These are phyloP conservation scores for Petrocephalus microphthalmus DNA, from an alignment of 2,113 vertebrate genomes.

Conservation along the genomic window DNA sequence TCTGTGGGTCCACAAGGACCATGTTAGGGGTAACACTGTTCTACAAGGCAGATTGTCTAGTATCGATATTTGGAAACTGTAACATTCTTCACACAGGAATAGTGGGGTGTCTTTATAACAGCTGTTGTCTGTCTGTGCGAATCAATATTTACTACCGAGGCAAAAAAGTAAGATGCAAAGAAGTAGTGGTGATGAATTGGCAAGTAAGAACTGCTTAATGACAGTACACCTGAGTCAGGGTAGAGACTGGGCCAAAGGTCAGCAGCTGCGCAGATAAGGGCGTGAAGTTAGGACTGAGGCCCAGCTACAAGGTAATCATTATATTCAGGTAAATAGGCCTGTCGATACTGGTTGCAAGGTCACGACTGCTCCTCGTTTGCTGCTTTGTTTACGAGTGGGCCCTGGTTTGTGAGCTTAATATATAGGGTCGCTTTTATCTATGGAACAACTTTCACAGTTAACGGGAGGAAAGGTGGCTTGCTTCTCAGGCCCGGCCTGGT, in stretches of 20 bases:
- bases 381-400: neutral
- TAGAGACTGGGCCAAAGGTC: neutral
- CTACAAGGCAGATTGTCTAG: neutral
- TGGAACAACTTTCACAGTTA: neutral
- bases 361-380: neutral
- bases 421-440: neutral
- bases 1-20: no score
- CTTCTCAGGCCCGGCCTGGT: neutral
- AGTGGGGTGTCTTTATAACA: neutral
- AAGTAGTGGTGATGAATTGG: neutral
- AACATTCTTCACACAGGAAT: neutral
- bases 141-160: neutral
- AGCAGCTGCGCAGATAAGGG: neutral
- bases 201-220: neutral
- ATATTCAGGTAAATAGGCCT: neutral
- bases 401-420: neutral
- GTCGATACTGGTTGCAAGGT: neutral
- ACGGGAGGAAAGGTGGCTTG: neutral
- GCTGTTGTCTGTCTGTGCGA: neutral
- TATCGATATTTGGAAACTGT: neutral
- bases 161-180: neutral
- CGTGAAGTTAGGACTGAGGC: neutral
- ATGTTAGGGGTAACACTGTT: neutral
- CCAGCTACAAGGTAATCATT: neutral
- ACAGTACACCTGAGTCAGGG: neutral